Conservation (phyloP, 2,797 vertebrate genomes). For the Nannoperca australis region DNA sequence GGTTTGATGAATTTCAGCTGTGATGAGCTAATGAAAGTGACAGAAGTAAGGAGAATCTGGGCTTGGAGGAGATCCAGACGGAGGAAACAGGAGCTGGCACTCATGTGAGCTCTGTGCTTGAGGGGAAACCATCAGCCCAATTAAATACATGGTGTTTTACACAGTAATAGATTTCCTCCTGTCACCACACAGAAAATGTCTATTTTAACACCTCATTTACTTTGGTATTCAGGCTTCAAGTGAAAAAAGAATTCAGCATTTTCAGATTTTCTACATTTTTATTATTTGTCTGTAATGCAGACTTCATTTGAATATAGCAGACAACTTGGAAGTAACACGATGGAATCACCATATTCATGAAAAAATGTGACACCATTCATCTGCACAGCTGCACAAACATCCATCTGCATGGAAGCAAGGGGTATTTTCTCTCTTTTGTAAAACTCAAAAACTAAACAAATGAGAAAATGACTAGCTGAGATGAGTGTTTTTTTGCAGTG, state of each 20-base stretch:
- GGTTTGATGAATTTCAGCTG: constrained; percentile 30
- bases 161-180: constrained; percentile 67
- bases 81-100: constrained; percentile 48
- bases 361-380: constrained; percentile 4
- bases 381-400: constrained; percentile 34
- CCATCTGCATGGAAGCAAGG: constrained; percentile 11
- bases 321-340: neutral
- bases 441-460: constrained; percentile 22
- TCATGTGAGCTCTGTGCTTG: constrained; percentile 52
- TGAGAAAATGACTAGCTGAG: constrained; percentile 13
- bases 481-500: constrained; percentile 13
- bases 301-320: constrained; percentile 4
- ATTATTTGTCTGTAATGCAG: neutral
- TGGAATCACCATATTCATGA: neutral
- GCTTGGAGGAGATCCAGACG: constrained; percentile 41
- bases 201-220: constrained; percentile 51
- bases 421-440: neutral
- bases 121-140: constrained; percentile 65
- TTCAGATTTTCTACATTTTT: neutral
- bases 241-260: too few species aligned
- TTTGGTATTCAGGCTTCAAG: constrained; percentile 27
- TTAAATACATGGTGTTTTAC: constrained; percentile 65
- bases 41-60: constrained; percentile 18
- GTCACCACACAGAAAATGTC: constrained; percentile 44
- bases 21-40: constrained; percentile 45